phyloP scores from a whole-genome alignment of 2,113 vertebrate species.

The Ochotona princeps region DNA sequence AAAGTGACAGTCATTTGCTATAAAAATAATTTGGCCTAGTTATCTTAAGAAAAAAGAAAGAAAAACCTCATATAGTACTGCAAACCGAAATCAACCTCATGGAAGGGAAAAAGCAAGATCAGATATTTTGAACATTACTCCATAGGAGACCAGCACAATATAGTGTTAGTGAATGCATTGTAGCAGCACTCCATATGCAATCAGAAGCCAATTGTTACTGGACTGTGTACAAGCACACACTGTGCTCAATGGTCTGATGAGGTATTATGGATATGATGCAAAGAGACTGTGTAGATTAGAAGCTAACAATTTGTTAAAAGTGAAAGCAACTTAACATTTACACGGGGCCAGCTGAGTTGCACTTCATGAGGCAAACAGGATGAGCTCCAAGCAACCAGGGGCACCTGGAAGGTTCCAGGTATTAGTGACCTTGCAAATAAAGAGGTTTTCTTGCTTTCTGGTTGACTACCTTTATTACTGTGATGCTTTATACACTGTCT shows the following conservation, averaged over 20 bases:
- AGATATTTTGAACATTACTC: slow-evolving; percentile 90
- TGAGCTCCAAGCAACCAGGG: slow-evolving; percentile 34
- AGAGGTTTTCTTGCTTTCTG: slow-evolving; percentile 43
- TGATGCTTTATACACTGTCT: slow-evolving; percentile 61
- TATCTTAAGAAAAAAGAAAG: background rate
- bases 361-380: slow-evolving; percentile 71
- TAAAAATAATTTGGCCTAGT: slow-evolving; percentile 79
- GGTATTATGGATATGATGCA: slow-evolving; percentile 90
- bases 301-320: slow-evolving; percentile 87
- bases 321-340: slow-evolving; percentile 81
- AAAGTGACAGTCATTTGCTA: slow-evolving; percentile 77
- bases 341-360: slow-evolving; percentile 75
- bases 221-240: slow-evolving; percentile 90
- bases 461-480: slow-evolving; percentile 64
- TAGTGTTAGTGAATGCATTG: slow-evolving; percentile 86
- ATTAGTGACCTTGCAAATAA: slow-evolving; percentile 44
- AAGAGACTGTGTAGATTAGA: slow-evolving; percentile 86
- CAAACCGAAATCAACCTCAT: slow-evolving; percentile 86
- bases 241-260: slow-evolving; percentile 97
- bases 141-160: slow-evolving; percentile 87
- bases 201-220: slow-evolving; percentile 92
- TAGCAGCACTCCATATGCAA: slow-evolving; percentile 87
- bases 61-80: slow-evolving; percentile 68
- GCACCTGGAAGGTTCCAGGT: slow-evolving; percentile 54
- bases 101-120: slow-evolving; percentile 86